These are phyloP conservation scores for Platichthys flesus DNA, from an alignment of 2,113 vertebrate genomes.

Conservation along the genomic window DNA sequence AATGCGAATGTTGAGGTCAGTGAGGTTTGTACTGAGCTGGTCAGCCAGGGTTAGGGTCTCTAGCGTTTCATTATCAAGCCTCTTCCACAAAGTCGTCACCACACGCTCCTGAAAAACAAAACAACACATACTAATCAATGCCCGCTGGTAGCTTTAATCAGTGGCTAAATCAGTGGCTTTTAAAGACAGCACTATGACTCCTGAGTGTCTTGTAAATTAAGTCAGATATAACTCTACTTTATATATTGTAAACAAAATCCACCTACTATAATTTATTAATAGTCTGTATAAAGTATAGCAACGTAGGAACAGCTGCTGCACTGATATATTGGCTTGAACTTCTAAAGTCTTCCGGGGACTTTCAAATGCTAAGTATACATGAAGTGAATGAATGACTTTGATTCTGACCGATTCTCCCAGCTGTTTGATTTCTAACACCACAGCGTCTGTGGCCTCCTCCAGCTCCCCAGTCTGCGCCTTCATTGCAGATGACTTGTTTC, in stretches of 20 bases:
- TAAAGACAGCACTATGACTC: too few species aligned
- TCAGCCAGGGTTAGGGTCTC: conserved; percentile 82
- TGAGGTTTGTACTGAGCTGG: conserved; percentile 84
- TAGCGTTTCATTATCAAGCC: conserved; percentile 83
- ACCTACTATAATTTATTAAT: too few species aligned
- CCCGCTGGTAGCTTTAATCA: background rate
- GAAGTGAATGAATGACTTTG: background rate
- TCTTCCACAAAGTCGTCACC: conserved; percentile 76
- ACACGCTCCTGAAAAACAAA: conserved; percentile 80
- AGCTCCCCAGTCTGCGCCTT: conserved; percentile 80
- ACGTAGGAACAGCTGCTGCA: too few species aligned
- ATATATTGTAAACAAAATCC: too few species aligned
- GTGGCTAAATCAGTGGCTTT: background rate
- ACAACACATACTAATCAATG: too few species aligned
- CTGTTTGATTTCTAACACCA: conserved; percentile 79
- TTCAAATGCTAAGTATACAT: background rate
- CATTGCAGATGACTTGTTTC: conserved; percentile 82
- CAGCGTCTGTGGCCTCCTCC: conserved; percentile 74
- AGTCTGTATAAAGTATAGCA: too few species aligned
- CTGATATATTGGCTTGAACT: background rate
- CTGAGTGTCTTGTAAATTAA: too few species aligned
- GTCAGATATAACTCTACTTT: too few species aligned
- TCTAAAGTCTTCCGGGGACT: background rate
- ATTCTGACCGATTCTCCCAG: conserved; percentile 84
- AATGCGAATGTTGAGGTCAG: conserved; percentile 82